Conservation (phyloP, 2,797 vertebrate genomes). For the Acanthopagrus latus region DNA sequence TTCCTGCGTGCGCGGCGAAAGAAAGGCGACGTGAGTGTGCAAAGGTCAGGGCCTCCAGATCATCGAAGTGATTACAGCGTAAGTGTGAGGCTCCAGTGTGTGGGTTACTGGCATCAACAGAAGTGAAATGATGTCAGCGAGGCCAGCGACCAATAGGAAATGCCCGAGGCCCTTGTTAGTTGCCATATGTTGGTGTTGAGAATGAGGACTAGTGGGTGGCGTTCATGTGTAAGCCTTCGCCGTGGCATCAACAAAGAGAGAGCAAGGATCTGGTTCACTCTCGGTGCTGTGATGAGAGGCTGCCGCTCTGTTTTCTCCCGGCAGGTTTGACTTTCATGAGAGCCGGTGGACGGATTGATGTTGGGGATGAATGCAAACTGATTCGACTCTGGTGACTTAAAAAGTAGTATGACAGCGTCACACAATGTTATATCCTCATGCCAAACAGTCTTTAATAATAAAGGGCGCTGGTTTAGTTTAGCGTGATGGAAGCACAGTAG, state of each 20-base stretch:
- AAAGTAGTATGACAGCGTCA: not conserved
- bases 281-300: conserved; percentile 34
- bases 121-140: conserved; percentile 71
- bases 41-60: conserved; percentile 66
- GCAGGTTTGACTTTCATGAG: not conserved
- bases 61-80: conserved; percentile 62
- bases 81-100: conserved; percentile 67
- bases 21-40: conserved; percentile 42
- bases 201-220: conserved; percentile 65
- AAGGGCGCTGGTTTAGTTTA: not conserved
- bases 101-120: conserved; percentile 65
- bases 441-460: not conserved
- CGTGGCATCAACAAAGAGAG: conserved; percentile 48
- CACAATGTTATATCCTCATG: not conserved
- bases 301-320: not conserved
- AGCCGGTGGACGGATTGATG: not conserved
- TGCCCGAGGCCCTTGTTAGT: conserved; percentile 72
- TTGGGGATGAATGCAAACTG: not conserved
- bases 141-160: conserved; percentile 75
- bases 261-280: conserved; percentile 48
- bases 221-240: conserved; percentile 53
- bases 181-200: conserved; percentile 79
- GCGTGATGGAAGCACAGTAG: not conserved
- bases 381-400: not conserved
- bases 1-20: conserved; percentile 8